Conservation (phyloP, 2,888 invertebrate species). For the Napeogenes inachia region DNA sequence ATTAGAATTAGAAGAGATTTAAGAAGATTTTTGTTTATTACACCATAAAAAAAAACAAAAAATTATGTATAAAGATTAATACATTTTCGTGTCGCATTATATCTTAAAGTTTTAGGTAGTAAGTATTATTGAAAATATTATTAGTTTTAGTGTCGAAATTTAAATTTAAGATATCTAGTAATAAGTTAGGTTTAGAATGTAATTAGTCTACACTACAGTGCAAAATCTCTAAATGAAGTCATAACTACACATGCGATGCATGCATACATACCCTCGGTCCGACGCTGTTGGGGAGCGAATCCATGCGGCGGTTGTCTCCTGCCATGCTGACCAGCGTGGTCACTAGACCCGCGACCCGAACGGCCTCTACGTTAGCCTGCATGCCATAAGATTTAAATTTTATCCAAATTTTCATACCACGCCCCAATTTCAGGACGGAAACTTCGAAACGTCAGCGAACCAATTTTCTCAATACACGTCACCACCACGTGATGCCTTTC, state of each 20-base stretch:
- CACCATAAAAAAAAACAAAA: too few species aligned
- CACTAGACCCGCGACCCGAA: slow-evolving; percentile 88
- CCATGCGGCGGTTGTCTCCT: slow-evolving; percentile 78
- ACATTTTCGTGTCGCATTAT: too few species aligned
- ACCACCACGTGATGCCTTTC: slow-evolving; percentile 19
- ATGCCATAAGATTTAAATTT: slow-evolving; percentile 75
- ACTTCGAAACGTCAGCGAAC: slow-evolving; percentile 32
- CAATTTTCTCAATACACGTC: slow-evolving; percentile 23
- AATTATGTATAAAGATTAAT: too few species aligned
- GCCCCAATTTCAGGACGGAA: slow-evolving; percentile 29
- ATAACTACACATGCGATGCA: slow-evolving; percentile 30
- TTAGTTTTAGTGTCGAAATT: too few species aligned
- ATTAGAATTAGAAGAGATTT: too few species aligned
- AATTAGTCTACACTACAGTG: slow-evolving; percentile 21
- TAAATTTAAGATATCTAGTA: not conserved
- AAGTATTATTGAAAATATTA: too few species aligned
- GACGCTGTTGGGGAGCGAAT: slow-evolving; percentile 71
- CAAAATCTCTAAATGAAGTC: slow-evolving; percentile 17
- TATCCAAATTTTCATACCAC: slow-evolving; percentile 46
- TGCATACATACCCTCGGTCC: slow-evolving; percentile 70
- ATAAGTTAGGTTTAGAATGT: not conserved
- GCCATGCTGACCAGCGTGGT: slow-evolving; percentile 90
- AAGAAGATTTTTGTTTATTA: too few species aligned
- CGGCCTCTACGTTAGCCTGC: slow-evolving; percentile 88
- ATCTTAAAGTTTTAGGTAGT: too few species aligned